Conservation (phyloP, 2,797 vertebrate genomes). For the Spinus pinus region DNA sequence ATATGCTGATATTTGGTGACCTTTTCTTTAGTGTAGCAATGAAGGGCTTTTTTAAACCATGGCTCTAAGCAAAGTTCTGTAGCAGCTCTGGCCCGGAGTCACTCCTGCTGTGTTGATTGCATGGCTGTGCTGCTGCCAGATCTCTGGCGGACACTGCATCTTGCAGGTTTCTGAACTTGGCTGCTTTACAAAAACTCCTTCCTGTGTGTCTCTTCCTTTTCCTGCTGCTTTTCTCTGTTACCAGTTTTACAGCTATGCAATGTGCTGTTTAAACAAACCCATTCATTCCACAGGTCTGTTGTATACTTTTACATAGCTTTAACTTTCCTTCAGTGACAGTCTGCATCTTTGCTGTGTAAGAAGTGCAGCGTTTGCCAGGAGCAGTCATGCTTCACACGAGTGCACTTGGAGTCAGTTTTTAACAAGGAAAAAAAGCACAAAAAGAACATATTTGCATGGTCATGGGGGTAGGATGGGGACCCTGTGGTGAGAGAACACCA, state of each 20-base stretch:
- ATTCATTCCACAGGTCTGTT: neutral
- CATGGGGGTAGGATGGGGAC: neutral
- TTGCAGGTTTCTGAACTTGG: neutral
- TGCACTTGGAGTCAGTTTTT: neutral
- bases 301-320: neutral
- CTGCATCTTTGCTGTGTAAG: neutral
- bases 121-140: neutral
- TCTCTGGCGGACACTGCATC: neutral
- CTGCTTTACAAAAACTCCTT: slow-evolving; percentile 1
- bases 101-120: rapidly evolving
- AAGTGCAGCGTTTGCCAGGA: neutral
- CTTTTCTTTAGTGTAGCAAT: neutral
- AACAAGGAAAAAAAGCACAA: neutral
- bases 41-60: neutral
- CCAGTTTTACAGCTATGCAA: neutral
- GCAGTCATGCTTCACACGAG: neutral
- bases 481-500: neutral
- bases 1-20: neutral
- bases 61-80: neutral
- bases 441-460: neutral
- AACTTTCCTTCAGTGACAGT: neutral
- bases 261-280: neutral
- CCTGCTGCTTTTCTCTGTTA: neutral
- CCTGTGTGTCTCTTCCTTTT: slow-evolving; percentile 38
- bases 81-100: neutral